Conservation (phyloP, 2,888 invertebrate genomes). For the Aproaerema taeniolella region DNA sequence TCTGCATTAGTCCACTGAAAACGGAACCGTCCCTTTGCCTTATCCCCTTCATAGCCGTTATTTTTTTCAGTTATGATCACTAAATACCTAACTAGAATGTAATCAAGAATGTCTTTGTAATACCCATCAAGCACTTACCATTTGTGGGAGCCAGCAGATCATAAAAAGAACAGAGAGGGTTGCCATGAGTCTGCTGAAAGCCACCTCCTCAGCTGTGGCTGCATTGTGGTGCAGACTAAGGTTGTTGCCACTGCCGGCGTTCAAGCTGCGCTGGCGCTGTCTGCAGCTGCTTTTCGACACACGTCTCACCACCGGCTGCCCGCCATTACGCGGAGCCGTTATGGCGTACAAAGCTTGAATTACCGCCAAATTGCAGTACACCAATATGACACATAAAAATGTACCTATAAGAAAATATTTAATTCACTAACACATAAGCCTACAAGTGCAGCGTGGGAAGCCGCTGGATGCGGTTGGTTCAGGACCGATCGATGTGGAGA, state of each 20-base stretch:
- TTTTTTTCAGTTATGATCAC: too few species aligned
- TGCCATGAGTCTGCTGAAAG: constrained; percentile 91
- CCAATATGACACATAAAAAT: constrained; percentile 84
- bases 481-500: too few species aligned
- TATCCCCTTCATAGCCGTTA: too few species aligned
- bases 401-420: constrained; percentile 77
- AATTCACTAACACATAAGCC: too few species aligned
- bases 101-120: too few species aligned
- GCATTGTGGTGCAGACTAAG: constrained; percentile 50
- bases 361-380: constrained; percentile 89
- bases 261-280: constrained; percentile 32
- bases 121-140: constrained; percentile 79
- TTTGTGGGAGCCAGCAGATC: constrained; percentile 92
- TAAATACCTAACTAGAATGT: too few species aligned
- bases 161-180: constrained; percentile 89
- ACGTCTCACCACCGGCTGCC: constrained; percentile 48
- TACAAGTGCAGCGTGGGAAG: too few species aligned
- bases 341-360: constrained; percentile 84
- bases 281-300: constrained; percentile 59
- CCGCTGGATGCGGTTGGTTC: too few species aligned
- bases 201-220: constrained; percentile 87
- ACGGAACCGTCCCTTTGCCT: too few species aligned
- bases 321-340: constrained; percentile 49
- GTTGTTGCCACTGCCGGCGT: constrained; percentile 52
- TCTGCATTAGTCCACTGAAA: too few species aligned